Percentiles rank a stretch among this genome's conserved stretches.
Conservation (phyloP, 37 sponge, comb jelly and placozoan species). For the Dysidea cf. avara region DNA sequence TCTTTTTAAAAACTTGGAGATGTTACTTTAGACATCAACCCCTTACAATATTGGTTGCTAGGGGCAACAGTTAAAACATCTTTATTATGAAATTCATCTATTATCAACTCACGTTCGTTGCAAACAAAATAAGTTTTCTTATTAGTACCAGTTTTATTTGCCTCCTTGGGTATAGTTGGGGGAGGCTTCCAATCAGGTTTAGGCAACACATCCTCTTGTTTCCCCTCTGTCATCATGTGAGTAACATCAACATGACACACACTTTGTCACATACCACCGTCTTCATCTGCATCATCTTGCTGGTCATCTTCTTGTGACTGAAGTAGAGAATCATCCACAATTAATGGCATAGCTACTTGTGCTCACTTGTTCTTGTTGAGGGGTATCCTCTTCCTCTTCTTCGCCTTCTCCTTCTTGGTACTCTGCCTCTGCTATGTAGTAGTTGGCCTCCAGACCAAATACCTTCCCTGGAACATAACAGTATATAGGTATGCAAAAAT, state of each 20-base stretch:
- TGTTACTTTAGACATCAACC: no score
- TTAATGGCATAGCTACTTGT: neutral
- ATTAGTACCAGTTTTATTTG: conserved; percentile 85
- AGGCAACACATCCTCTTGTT: conserved; percentile 76
- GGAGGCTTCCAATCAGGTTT: conserved; percentile 95
- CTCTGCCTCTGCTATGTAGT: conserved; percentile 91
- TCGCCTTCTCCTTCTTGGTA: conserved; percentile 87
- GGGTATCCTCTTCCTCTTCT: conserved; percentile 73
- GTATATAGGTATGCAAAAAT: neutral
- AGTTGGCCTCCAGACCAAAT: conserved; percentile 84
- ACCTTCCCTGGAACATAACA: conserved; percentile 70
- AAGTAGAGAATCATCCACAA: no score
- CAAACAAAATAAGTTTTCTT: conserved; percentile 98
- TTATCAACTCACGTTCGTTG: conserved; percentile 76
- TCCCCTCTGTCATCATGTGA: conserved; percentile 24
- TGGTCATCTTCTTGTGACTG: conserved; percentile 45
- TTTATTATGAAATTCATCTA: no score
- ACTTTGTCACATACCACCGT: conserved; percentile 15
- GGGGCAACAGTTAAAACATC: neutral
- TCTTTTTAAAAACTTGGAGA: no score
- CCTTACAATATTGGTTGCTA: no score
- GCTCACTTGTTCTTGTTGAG: neutral
- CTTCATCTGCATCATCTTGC: conserved; percentile 67
- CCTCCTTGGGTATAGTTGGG: conserved; percentile 89
- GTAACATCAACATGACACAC: neutral